phyloP scores from a whole-genome alignment of 2,113 vertebrate species.

The Spilogale gracilis region DNA sequence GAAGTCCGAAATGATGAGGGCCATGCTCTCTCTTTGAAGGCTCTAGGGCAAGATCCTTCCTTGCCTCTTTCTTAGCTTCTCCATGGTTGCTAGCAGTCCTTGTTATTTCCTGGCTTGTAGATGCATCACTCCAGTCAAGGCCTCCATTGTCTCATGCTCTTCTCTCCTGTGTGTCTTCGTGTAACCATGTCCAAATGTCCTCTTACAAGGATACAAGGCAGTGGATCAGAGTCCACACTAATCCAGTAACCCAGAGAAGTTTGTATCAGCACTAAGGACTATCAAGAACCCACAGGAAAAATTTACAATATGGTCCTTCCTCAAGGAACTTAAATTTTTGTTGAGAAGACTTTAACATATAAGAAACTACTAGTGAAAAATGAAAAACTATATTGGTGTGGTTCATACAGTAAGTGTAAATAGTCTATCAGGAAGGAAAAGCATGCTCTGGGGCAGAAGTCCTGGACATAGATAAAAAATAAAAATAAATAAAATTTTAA shows the following conservation, averaged over 20 bases:
- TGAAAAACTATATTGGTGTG: slow-evolving; percentile 1
- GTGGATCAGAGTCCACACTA: not conserved
- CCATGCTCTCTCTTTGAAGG: not conserved
- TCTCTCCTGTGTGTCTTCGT: not conserved
- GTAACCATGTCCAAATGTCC: not conserved
- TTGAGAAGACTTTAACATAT: slow-evolving; percentile 16
- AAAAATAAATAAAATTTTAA: too few species aligned
- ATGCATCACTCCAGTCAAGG: not conserved
- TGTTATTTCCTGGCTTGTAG: not conserved
- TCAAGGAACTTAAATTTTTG: slow-evolving; percentile 38
- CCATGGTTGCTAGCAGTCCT: not conserved
- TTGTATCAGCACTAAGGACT: not conserved
- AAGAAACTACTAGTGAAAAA: slow-evolving; percentile 19
- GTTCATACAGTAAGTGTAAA: slow-evolving; percentile 16
- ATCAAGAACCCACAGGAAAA: not conserved
- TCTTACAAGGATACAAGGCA: not conserved
- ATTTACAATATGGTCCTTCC: not conserved
- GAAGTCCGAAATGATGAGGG: not conserved
- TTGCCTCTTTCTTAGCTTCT: not conserved
- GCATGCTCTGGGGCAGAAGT: not conserved
- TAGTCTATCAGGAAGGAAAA: not conserved
- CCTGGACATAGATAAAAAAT: not conserved
- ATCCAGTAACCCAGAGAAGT: not conserved
- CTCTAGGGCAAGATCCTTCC: not conserved
- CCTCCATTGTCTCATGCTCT: not conserved